phyloP scores from a whole-genome alignment of 1,140 invertebrate genomes.

The Mylabris phalerata region DNA sequence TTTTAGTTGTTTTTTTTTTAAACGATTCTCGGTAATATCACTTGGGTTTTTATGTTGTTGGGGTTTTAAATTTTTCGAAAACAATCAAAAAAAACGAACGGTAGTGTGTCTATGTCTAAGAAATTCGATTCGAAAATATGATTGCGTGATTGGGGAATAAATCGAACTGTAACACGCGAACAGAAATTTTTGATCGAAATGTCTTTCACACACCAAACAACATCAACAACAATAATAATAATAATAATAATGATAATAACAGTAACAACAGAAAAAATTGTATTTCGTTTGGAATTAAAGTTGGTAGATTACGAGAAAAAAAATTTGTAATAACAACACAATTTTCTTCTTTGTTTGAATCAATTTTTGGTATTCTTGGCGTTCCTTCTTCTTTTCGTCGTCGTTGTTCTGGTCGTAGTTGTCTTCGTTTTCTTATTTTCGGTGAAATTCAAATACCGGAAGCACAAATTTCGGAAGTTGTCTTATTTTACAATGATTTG shows the following conservation, averaged over 20 bases:
- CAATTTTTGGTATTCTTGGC: background rate
- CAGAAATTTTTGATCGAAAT: slow-evolving; percentile 15
- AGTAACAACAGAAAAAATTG: no score
- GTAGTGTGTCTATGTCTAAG: slow-evolving; percentile 9
- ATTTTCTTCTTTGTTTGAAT: background rate
- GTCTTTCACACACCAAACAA: slow-evolving; percentile 16
- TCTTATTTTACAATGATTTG: no score
- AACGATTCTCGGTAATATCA: background rate
- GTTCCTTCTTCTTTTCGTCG: background rate
- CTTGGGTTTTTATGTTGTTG: no score
- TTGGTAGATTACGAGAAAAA: background rate
- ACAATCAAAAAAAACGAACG: background rate
- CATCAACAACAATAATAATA: background rate
- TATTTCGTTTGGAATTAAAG: background rate
- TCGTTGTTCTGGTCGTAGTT: background rate
- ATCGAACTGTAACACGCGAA: slow-evolving; percentile 18
- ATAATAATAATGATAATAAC: no score
- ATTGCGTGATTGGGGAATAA: slow-evolving; percentile 14
- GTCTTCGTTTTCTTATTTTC: no score
- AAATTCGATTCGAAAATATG: slow-evolving; percentile 12
- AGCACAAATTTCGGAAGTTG: no score
- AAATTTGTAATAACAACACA: background rate
- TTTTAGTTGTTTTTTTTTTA: background rate
- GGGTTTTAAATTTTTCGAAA: background rate
- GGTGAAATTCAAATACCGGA: no score